A percentile compares a stretch with the other conserved stretches of the same genome.
phyloP scores from a whole-genome alignment of 2,113 vertebrate species.

The Antechinus flavipes region DNA sequence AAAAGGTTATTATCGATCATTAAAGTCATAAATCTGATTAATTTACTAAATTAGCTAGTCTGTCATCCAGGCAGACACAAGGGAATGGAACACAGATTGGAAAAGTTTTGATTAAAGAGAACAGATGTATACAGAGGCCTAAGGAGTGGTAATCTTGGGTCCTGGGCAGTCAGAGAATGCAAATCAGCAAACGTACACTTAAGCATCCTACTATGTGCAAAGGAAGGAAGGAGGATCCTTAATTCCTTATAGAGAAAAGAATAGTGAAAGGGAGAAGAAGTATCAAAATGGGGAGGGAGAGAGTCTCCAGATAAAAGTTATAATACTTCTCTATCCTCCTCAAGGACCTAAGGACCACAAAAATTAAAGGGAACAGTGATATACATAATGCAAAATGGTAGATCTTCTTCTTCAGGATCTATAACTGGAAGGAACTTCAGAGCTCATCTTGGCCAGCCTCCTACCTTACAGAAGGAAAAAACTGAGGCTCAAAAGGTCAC shows the following conservation, averaged over 20 bases:
- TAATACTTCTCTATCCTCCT: neutral
- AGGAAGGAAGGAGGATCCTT: neutral
- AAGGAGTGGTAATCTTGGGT: neutral
- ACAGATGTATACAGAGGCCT: neutral
- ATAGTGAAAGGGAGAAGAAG: neutral
- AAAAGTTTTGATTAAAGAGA: neutral
- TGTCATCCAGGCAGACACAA: neutral
- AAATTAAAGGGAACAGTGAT: neutral
- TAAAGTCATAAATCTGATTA: neutral
- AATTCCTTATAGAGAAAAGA: neutral
- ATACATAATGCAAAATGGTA: neutral
- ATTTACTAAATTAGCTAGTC: conserved; percentile 23
- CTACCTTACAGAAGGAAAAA: neutral
- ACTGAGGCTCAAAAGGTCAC: neutral
- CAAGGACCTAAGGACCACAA: neutral
- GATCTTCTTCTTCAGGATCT: neutral
- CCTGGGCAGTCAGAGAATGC: neutral
- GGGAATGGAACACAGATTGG: neutral
- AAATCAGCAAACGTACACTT: neutral
- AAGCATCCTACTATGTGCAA: neutral
- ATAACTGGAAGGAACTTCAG: neutral
- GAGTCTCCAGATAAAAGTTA: neutral
- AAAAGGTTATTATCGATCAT: neutral
- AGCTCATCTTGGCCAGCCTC: neutral
- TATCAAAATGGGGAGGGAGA: neutral